phyloP scores from a whole-genome alignment of 1,140 invertebrate genomes.

The Bombus turneri region DNA sequence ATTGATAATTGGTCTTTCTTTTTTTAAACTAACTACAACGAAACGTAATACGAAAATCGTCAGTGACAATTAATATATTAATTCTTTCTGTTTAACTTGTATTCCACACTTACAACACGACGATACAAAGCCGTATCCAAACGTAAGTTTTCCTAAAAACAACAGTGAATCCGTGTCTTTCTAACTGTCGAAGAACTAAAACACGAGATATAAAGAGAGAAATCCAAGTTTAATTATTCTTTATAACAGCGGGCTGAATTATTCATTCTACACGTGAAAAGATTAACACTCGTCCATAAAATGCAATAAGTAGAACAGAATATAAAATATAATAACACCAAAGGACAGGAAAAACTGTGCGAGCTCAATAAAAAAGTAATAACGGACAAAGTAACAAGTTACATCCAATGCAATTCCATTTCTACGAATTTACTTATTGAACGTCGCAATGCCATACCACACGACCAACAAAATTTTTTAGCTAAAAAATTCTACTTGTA shows the following conservation, averaged over 20 bases:
- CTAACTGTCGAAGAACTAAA: no score
- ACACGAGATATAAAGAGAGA: no score
- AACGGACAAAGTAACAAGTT: neutral
- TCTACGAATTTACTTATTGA: neutral
- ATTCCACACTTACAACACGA: no score
- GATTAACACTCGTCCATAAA: no score
- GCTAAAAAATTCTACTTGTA: neutral
- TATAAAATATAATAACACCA: neutral
- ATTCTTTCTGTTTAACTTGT: neutral
- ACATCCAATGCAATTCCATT: neutral
- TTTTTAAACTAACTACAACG: neutral
- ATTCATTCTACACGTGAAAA: no score
- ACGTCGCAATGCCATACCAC: neutral
- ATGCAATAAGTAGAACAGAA: no score
- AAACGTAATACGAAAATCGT: neutral
- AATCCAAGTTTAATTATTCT: no score
- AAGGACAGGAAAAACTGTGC: neutral
- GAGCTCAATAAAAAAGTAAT: neutral
- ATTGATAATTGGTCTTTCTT: no score
- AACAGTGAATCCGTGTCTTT: no score
- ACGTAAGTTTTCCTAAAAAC: no score
- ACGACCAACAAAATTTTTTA: neutral
- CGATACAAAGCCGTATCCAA: neutral
- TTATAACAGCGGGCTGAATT: no score
- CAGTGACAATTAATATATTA: neutral